A percentile compares a stretch with the other conserved stretches of the same genome.
Conservation (phyloP, 2,797 vertebrate genomes). For the Hoplostethus mediterraneus region DNA sequence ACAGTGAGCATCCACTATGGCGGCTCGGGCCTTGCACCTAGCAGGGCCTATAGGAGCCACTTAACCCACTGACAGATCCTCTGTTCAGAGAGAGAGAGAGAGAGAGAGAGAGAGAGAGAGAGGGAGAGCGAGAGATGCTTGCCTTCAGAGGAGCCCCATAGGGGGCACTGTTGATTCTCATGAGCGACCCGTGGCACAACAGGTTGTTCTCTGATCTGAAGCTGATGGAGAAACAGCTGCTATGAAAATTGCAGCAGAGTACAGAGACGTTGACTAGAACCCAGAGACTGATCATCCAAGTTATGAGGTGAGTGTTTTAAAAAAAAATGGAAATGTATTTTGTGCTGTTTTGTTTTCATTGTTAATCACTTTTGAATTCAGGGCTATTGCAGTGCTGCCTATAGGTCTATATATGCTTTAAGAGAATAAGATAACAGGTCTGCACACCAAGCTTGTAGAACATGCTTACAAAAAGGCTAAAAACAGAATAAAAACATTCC, state of each 20-base stretch:
- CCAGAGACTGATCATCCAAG: slow-evolving; percentile 9
- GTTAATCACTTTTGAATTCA: slow-evolving; percentile 6
- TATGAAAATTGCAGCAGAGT: background rate
- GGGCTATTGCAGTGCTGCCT: background rate
- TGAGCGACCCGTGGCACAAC: slow-evolving; percentile 63
- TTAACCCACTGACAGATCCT: background rate
- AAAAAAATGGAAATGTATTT: background rate
- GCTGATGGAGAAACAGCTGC: background rate
- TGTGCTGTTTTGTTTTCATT: background rate
- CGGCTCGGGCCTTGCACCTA: slow-evolving; percentile 5
- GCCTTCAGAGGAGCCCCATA: slow-evolving; percentile 56
- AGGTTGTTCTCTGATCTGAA: slow-evolving; percentile 56
- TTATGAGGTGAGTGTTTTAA: background rate
- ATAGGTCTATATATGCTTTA: too few relatives aligned
- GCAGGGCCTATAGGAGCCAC: slow-evolving; percentile 10
- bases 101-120: background rate
- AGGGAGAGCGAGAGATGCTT: slow-evolving; percentile 6
- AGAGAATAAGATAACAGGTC: too few relatives aligned
- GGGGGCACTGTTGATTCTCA: slow-evolving; percentile 81
- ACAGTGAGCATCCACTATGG: slow-evolving; percentile 14
- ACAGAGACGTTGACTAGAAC: background rate
- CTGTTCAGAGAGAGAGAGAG: background rate
- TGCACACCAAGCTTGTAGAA: too few relatives aligned
- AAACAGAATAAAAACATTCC: too few relatives aligned
- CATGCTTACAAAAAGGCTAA: too few relatives aligned